Conservation (phyloP, 2,113 vertebrate species). For the Tamias sibiricus region DNA sequence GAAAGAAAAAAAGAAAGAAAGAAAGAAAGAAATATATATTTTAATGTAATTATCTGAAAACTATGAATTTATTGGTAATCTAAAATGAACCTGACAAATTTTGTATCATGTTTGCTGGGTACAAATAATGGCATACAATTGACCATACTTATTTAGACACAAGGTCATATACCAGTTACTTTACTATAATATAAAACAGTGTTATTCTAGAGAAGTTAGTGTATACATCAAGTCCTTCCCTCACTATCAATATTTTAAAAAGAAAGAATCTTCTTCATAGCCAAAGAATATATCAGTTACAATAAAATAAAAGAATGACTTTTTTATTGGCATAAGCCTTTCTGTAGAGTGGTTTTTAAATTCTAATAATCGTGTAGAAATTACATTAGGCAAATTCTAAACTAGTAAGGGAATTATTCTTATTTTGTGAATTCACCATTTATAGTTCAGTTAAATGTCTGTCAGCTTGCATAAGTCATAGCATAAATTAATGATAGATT, state of each 20-base stretch:
- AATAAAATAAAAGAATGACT: not conserved
- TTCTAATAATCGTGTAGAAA: not conserved
- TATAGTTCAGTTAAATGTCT: slow-evolving; percentile 5
- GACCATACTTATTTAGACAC: not conserved
- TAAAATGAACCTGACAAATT: slow-evolving; percentile 6
- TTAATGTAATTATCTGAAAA: not conserved
- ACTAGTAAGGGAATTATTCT: not conserved
- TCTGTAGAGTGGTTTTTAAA: not conserved
- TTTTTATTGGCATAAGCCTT: slow-evolving; percentile 33
- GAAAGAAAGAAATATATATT: not conserved
- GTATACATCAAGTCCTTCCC: not conserved
- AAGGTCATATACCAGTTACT: not conserved
- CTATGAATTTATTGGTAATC: not conserved
- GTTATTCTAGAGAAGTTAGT: not conserved
- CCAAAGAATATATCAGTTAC: slow-evolving; percentile 20
- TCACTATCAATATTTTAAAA: not conserved
- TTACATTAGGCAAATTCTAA: not conserved
- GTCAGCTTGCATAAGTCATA: not conserved
- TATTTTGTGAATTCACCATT: not conserved
- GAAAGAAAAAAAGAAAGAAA: no score
- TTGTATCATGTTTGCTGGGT: not conserved
- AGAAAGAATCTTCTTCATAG: slow-evolving; percentile 3
- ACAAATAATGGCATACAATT: not conserved
- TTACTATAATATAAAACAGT: not conserved
- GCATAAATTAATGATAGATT: not conserved